These are phyloP conservation scores for Osmerus eperlanus DNA, from an alignment of 2,113 vertebrate species.

Conservation along the genomic window DNA sequence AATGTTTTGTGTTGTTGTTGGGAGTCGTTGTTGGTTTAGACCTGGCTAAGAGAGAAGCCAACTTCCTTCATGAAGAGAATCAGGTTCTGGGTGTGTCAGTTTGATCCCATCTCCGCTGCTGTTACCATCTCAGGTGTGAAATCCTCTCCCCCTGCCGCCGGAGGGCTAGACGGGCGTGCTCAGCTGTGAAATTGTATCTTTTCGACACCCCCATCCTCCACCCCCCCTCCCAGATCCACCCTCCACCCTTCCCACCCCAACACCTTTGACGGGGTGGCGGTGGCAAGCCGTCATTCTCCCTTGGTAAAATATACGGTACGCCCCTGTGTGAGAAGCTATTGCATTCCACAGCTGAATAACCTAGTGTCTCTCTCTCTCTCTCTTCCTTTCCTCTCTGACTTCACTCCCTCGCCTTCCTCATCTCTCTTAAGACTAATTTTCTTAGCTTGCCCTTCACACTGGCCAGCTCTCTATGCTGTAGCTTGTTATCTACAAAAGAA, in stretches of 20 bases:
- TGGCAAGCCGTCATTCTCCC: slow-evolving; percentile 5
- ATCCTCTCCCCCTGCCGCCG: slow-evolving; percentile 46
- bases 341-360: slow-evolving; percentile 36
- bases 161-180: slow-evolving; percentile 56
- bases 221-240: slow-evolving; percentile 2
- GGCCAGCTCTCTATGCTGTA: neutral
- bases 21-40: slow-evolving; percentile 40
- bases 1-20: slow-evolving; percentile 41
- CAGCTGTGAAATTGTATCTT: slow-evolving; percentile 73
- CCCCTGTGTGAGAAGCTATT: slow-evolving; percentile 30
- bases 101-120: slow-evolving; percentile 50
- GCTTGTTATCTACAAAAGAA: neutral
- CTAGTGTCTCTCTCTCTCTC: slow-evolving; percentile 16
- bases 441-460: neutral
- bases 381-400: neutral
- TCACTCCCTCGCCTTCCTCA: neutral
- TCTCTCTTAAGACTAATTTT: neutral
- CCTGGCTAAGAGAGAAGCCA: slow-evolving; percentile 41
- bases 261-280: slow-evolving; percentile 23
- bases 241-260: slow-evolving; percentile 10
- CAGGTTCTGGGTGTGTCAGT: slow-evolving; percentile 43
- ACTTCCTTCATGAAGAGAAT: slow-evolving; percentile 51
- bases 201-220: slow-evolving; percentile 29
- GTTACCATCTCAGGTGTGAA: slow-evolving; percentile 68
- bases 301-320: slow-evolving; percentile 9